phyloP scores from a whole-genome alignment of 2,888 invertebrate species.

The Thera britannica region DNA sequence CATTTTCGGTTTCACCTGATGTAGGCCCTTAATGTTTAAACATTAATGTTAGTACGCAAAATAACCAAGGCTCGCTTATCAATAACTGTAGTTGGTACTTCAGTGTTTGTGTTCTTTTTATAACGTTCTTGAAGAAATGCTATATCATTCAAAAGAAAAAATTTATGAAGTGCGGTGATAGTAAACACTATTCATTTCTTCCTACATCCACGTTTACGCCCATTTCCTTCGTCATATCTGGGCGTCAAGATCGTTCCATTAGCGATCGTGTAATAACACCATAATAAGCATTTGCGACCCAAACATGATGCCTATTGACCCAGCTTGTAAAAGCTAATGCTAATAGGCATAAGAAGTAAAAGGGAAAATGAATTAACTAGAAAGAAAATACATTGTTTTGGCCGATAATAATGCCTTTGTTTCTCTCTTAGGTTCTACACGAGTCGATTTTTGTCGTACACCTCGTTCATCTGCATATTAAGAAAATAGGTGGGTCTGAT shows the following conservation, averaged over 20 bases:
- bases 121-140: too few relatives aligned
- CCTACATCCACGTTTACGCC: neutral
- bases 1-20: too few relatives aligned
- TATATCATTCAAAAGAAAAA: too few relatives aligned
- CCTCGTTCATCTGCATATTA: neutral
- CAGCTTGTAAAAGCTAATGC: conserved; percentile 6
- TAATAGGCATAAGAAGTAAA: neutral
- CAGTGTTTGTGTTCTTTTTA: too few relatives aligned
- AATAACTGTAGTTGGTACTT: too few relatives aligned
- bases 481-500: too few relatives aligned
- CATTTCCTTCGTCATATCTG: conserved; percentile 6
- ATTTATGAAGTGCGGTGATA: neutral
- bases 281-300: conserved; percentile 6
- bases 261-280: conserved; percentile 3
- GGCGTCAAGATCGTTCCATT: conserved; percentile 14
- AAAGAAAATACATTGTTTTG: neutral
- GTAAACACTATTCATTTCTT: neutral
- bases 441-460: too few relatives aligned
- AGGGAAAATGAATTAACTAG: neutral
- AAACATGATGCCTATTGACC: conserved; percentile 5
- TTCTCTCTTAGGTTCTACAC: too few relatives aligned
- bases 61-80: too few relatives aligned
- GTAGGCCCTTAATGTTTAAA: too few relatives aligned
- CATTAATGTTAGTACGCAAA: too few relatives aligned
- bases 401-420: too few relatives aligned